Base-by-base conservation (phyloP, 1,140 invertebrate genomes). In the Dendrolimus punctatus region DNA sequence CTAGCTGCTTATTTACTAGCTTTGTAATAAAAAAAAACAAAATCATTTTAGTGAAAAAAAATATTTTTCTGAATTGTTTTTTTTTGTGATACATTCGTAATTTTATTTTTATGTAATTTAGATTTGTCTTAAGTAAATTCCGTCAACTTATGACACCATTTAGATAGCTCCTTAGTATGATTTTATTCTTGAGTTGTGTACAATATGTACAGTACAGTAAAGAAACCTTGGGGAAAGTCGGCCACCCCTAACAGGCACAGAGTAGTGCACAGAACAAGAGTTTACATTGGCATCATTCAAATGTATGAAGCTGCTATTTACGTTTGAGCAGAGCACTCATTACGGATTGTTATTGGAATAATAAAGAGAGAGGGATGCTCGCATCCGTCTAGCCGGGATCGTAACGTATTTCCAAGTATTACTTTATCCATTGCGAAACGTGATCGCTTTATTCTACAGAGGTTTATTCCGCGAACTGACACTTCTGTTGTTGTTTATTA, bases 261-360 rank as follows among this genome's bases (percentile, higher is more conserved):
- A 78, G 71, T 75, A 80, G 54, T 65, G 61, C 60, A 73, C 63
- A 76, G 69, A 70, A 62, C 64, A 76, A 68, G 68, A 81, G 82
- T 85, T 83, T 85, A 85, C 82, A 67, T 80, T 75, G 75, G 76
- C 76, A 82, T 83, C 80, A 80, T 83, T 83, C 76, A 80, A 79
- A 82, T 78, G 76, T 78, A 82, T 78, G 77, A 82, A 84, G 77
- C 74, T 71, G 74, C 78, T 85, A 81, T 85, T 85, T 83, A 82
- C 78, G 80, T 81, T 76, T 79, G 80, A 76, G 72, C 82, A 79
- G 80, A 83, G 77, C 78, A 80, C 82, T 85, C 82, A 78, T 85
- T 80, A 83, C 78, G 68, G 82, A 85, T 85, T 85, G 82, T 85
- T 85, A 85, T 85, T 83, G 76, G 76, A 82, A 85, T 85, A 85